phyloP scores from a whole-genome alignment of 2,797 vertebrate species.

The Podargus strigoides region DNA sequence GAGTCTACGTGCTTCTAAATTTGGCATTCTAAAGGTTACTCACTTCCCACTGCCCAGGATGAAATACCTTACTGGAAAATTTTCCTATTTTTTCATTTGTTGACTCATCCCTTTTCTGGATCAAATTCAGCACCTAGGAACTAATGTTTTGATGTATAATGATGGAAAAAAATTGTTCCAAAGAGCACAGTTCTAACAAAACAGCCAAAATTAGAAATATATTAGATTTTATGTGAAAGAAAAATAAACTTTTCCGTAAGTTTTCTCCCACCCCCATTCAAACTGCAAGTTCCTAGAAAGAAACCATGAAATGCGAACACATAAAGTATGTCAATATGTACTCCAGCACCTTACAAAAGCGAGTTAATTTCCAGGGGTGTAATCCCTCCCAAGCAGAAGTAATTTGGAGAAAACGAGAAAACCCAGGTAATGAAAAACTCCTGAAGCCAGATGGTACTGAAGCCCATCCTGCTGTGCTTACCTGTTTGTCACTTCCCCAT shows the following conservation, averaged over 20 bases:
- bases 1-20: neutral
- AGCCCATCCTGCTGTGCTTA: neutral
- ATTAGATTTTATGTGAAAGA: neutral
- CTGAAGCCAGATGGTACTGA: neutral
- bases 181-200: neutral
- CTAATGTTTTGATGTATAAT: neutral
- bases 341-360: neutral
- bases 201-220: accelerated
- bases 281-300: neutral
- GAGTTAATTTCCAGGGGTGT: neutral
- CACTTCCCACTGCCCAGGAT: neutral
- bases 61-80: neutral
- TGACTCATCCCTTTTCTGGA: neutral
- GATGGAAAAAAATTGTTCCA: neutral
- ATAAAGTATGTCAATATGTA: neutral
- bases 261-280: neutral
- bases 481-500: neutral
- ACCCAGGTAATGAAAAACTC: neutral
- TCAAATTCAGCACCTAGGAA: neutral
- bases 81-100: neutral
- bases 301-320: neutral
- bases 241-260: neutral
- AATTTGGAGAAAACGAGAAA: neutral
- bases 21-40: neutral
- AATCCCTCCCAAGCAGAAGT: neutral